Base-by-base conservation (phyloP, 1,140 invertebrate genomes). In the Drosophila sp. region DNA sequence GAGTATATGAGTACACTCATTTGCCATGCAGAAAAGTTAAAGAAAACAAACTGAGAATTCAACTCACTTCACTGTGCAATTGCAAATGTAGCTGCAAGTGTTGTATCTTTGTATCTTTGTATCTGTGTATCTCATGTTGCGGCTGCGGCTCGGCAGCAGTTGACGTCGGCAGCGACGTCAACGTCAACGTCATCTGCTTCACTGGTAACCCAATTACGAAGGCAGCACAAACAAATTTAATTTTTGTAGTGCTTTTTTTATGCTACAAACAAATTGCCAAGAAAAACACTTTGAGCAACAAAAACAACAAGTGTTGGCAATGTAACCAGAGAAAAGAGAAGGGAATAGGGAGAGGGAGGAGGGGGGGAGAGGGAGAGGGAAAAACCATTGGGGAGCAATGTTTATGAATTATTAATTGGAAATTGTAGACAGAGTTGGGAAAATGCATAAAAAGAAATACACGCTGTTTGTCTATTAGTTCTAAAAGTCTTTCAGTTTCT, bases 341-440 rank as follows among this genome's bases (percentile, higher is more conserved):
- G 21, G 21, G 38, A 51, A 8, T 8, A 5, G 27, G 48, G 16
- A 18, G 25, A 27, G 8, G 11, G 34, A 38, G 18, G 25, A 27
- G 8, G 11, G 34, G 46, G 18, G 4, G 16, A 21, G 27, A 46
- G 48, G n/a, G 7, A 43, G 9, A 8, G 14, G 8, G 29, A n/a
- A 16, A 38, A 63, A 48, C 59, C 54, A 63, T 63, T 54, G 61
- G 45, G 41, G 34, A 43, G 56, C 59, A 76, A 80, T 84, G 72
- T 84, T 76, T 84, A 84, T 84, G 76, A 84, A 84, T 84, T 84
- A 84, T 84, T 84, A 84, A 84, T 84, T 84, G 80, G 80, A 79
- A 84, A 79, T 80, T 76, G 63, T 83, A 64, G 61, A 64, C 76
- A 32, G 29, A 67, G 54, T 34, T 27, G 38, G 41, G 8, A 50